Percentiles rank a stretch among this genome's conserved stretches.
These are phyloP conservation scores for Ameiurus melas DNA, from an alignment of 2,113 vertebrate genomes.

Conservation along the genomic window DNA sequence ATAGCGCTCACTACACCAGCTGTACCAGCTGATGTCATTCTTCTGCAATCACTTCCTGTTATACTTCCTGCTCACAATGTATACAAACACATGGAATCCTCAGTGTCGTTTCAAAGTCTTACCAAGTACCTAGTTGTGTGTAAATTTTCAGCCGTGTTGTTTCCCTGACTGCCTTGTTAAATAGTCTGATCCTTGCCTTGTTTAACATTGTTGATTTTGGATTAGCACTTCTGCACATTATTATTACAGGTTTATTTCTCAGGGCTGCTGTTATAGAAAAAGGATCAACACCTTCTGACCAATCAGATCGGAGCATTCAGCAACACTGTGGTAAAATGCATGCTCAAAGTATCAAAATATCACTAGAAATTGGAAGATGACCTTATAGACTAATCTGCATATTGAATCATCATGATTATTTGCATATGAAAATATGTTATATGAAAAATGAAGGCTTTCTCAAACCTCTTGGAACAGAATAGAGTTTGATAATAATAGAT, in stretches of 20 bases:
- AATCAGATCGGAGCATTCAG: neutral
- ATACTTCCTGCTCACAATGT: neutral
- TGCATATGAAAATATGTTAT: neutral
- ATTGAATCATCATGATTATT: neutral
- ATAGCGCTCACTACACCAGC: neutral
- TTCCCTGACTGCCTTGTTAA: neutral
- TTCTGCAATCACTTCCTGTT: neutral
- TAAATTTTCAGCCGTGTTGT: neutral
- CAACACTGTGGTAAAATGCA: neutral
- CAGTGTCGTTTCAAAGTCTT: no score
- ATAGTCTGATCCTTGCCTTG: neutral
- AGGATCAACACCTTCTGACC: neutral
- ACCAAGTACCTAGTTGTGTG: no score
- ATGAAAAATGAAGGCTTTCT: neutral
- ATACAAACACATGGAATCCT: neutral
- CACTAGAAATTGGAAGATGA: no score
- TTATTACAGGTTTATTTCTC: neutral
- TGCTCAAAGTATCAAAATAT: no score
- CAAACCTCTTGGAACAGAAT: neutral
- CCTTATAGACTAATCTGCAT: neutral
- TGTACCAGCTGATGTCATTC: neutral
- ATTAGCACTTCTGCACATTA: neutral
- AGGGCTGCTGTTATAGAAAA: no score
- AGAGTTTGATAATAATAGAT: neutral
- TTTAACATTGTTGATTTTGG: neutral